Evolutionary conservation across 2,888 invertebrate genomes (phyloP).

Genomic region (Achlya flavicornis): DNA sequence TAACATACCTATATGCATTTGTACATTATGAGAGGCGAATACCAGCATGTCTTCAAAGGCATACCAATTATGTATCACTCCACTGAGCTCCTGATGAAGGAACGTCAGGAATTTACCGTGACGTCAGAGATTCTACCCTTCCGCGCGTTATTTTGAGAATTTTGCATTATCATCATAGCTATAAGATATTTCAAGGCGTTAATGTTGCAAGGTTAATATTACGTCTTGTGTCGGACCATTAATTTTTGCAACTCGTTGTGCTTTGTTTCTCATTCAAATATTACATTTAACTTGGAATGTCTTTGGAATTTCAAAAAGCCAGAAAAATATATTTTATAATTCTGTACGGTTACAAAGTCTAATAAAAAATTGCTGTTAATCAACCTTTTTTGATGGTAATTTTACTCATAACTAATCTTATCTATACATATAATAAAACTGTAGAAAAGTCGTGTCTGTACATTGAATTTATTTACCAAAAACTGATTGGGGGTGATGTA

Average conservation of each 20-base stretch:
- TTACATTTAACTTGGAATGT: not conserved
- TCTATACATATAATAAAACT: no score
- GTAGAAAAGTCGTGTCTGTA: no score
- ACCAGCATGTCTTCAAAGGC: constrained; percentile 41
- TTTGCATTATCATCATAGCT: constrained; percentile 35
- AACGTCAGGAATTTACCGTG: constrained; percentile 38
- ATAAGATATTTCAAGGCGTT: constrained; percentile 16
- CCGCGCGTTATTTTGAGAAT: constrained; percentile 29
- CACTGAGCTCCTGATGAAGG: constrained; percentile 34
- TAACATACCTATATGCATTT: constrained; percentile 15
- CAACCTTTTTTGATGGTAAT: no score
- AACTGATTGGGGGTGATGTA: no score
- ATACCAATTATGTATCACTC: constrained; percentile 54
- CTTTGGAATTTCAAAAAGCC: not conserved
- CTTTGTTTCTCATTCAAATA: not conserved
- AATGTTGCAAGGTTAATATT: constrained; percentile 24
- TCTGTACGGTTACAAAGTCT: no score
- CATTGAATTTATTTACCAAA: no score
- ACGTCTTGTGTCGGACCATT: constrained; percentile 1
- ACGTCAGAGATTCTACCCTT: constrained; percentile 32
- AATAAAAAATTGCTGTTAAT: no score
- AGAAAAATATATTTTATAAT: no score
- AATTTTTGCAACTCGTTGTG: not conserved
- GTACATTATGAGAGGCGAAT: constrained; percentile 19
- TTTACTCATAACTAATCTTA: no score